Conservation (phyloP, 2,797 vertebrate genomes). For the Cyprinodon diabolis region DNA sequence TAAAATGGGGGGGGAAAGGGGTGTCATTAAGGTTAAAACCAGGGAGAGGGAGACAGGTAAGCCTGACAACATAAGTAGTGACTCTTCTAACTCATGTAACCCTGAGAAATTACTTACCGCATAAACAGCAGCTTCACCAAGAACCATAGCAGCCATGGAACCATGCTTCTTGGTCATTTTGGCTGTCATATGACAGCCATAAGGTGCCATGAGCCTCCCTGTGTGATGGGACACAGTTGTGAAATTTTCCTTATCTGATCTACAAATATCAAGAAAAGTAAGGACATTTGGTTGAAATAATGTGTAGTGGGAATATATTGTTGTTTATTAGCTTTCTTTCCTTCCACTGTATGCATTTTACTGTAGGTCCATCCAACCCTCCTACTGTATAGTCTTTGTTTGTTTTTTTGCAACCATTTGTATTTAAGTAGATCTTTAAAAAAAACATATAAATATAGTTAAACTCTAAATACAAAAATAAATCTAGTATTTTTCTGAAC, state of each 20-base stretch:
- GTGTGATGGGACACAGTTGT: conserved; percentile 53
- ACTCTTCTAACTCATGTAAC: conserved; percentile 57
- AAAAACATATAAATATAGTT: background rate
- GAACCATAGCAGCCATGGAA: conserved; percentile 56
- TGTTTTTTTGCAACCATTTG: background rate
- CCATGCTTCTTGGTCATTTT: conserved; percentile 10
- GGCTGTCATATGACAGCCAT: conserved; percentile 64
- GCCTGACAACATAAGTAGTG: conserved; percentile 38
- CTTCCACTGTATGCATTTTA: no score
- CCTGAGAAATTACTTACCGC: conserved; percentile 54
- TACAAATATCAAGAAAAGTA: background rate
- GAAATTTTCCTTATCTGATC: conserved; percentile 35
- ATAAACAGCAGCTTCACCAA: conserved; percentile 45
- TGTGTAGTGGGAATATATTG: background rate
- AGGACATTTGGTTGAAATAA: background rate
- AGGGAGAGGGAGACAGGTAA: conserved; percentile 61
- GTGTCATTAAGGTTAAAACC: conserved; percentile 65
- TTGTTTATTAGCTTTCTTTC: background rate
- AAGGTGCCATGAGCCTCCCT: conserved; percentile 46
- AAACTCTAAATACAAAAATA: background rate
- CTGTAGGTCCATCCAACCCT: background rate
- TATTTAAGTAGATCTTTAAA: background rate
- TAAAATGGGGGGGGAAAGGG: conserved; percentile 60
- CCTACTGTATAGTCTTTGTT: background rate
- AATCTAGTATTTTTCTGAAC: background rate